Evolutionary conservation across 2,113 vertebrate species (phyloP).

Genomic region (Nothobranchius kuhntae): DNA sequence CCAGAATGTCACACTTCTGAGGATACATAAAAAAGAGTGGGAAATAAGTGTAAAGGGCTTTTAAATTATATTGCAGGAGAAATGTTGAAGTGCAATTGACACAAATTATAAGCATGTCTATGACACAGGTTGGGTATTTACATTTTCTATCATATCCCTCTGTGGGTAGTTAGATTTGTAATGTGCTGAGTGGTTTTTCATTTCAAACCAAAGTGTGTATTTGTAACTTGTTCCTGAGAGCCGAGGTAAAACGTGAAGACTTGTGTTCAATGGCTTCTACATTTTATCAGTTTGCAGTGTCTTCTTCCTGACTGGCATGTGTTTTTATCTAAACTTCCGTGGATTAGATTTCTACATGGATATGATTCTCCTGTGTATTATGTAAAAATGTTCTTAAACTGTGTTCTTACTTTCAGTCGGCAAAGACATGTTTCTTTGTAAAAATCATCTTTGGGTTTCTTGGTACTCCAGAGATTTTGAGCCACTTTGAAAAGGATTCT

Average conservation of each 20-base stretch:
- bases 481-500: slow-evolving; percentile 70
- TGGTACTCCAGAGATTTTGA: slow-evolving; percentile 68
- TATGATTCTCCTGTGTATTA: slow-evolving; percentile 61
- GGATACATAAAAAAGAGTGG: slow-evolving; percentile 23
- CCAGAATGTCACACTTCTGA: slow-evolving; percentile 36
- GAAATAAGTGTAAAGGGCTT: slow-evolving; percentile 77
- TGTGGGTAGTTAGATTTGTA: slow-evolving; percentile 60
- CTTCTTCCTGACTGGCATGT: slow-evolving; percentile 41
- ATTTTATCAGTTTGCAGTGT: slow-evolving; percentile 50
- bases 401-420: slow-evolving; percentile 54
- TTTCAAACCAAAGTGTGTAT: slow-evolving; percentile 56
- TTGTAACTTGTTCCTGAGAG: slow-evolving; percentile 47
- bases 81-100: slow-evolving; percentile 73
- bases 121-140: slow-evolving; percentile 40
- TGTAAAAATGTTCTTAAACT: slow-evolving; percentile 44
- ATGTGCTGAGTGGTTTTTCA: slow-evolving; percentile 62
- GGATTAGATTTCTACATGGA: slow-evolving; percentile 63
- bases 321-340: slow-evolving; percentile 51
- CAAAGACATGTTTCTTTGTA: slow-evolving; percentile 64
- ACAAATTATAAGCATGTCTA: slow-evolving; percentile 57
- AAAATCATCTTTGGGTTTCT: slow-evolving; percentile 55
- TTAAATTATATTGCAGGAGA: slow-evolving; percentile 66
- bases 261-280: slow-evolving; percentile 50
- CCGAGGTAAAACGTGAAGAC: slow-evolving; percentile 27
- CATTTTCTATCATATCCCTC: slow-evolving; percentile 50